phyloP scores from a whole-genome alignment of 2,113 vertebrate genomes.

The Artemisiospiza belli region DNA sequence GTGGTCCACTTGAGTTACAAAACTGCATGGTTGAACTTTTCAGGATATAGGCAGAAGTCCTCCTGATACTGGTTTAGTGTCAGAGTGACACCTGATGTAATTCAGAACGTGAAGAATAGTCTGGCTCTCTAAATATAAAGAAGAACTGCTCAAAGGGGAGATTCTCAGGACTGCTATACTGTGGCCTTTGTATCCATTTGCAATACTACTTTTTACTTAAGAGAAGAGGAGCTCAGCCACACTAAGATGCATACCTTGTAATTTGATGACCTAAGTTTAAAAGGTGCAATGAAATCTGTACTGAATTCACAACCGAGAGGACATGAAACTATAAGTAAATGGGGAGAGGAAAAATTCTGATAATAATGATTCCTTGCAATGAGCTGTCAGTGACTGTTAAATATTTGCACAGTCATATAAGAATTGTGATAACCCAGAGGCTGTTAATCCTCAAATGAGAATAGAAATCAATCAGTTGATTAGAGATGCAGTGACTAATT shows the following conservation, averaged over 20 bases:
- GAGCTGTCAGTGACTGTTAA: background rate
- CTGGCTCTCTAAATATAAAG: background rate
- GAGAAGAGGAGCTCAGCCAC: background rate
- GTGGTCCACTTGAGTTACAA: background rate
- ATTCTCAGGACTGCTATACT: background rate
- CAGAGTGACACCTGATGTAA: background rate
- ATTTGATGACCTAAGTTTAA: background rate
- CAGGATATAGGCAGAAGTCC: background rate
- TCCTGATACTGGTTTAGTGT: background rate
- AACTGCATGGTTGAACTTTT: background rate
- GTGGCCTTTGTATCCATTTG: background rate
- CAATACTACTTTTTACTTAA: background rate
- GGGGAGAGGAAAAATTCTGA: background rate
- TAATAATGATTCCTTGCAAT: background rate
- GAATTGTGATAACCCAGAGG: background rate
- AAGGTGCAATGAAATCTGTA: background rate
- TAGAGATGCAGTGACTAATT: background rate
- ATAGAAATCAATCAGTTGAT: background rate
- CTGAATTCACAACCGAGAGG: background rate
- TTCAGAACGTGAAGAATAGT: background rate
- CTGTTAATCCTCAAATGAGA: background rate
- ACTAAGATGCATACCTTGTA: background rate
- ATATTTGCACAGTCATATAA: background rate
- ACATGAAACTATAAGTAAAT: background rate
- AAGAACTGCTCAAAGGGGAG: background rate